phyloP scores from a whole-genome alignment of 2,888 invertebrate genomes.

The Hanleya hanleyi region DNA sequence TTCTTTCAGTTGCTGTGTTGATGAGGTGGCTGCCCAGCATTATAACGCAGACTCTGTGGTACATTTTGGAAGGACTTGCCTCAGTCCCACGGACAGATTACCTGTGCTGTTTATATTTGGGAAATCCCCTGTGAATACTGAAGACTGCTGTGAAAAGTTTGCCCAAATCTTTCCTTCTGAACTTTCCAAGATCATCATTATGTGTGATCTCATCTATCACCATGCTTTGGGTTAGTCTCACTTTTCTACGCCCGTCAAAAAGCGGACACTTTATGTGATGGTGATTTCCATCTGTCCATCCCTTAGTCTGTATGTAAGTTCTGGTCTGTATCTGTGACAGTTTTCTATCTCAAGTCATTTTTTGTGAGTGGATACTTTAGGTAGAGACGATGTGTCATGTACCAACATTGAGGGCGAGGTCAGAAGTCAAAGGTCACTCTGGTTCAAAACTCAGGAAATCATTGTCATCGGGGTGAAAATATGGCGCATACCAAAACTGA shows the following conservation, averaged over 20 bases:
- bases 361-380: no score
- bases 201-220: slow-evolving; percentile 73
- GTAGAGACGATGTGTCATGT: no score
- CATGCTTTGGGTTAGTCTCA: slow-evolving; percentile 61
- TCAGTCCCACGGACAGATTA: slow-evolving; percentile 81
- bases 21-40: slow-evolving; percentile 92
- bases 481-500: no score
- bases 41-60: slow-evolving; percentile 88
- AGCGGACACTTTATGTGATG: no score
- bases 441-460: no score
- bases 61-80: slow-evolving; percentile 93
- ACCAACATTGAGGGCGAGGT: no score
- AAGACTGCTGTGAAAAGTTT: slow-evolving; percentile 61
- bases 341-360: no score
- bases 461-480: no score
- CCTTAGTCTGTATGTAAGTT: no score
- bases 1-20: slow-evolving; percentile 87
- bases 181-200: slow-evolving; percentile 62
- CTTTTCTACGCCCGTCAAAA: not conserved
- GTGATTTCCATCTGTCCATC: no score
- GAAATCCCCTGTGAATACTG: slow-evolving; percentile 77
- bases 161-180: slow-evolving; percentile 45
- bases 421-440: no score
- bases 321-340: no score
- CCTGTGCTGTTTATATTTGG: slow-evolving; percentile 78